Percentiles rank a stretch among this genome's conserved stretches.
phyloP scores from a whole-genome alignment of 2,888 invertebrate species.

The Heteromurus nitidus region DNA sequence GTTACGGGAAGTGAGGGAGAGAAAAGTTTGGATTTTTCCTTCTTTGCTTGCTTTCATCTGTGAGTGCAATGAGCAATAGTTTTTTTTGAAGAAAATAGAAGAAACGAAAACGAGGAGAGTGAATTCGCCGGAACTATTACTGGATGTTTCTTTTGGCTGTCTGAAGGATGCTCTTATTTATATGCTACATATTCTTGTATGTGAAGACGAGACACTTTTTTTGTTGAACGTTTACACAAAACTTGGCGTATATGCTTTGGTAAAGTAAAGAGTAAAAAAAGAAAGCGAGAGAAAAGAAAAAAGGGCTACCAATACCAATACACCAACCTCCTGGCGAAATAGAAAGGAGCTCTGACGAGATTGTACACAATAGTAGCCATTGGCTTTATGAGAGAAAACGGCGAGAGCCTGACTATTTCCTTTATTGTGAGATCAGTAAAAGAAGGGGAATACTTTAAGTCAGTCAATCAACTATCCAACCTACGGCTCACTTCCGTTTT shows the following conservation, averaged over 20 bases:
- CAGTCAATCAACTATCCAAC: conserved; percentile 58
- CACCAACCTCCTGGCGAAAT: conserved; percentile 17
- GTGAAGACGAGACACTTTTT: no score
- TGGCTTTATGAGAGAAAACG: conserved; percentile 29
- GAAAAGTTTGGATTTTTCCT: conserved; percentile 27
- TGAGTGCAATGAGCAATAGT: neutral
- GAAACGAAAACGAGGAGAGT: no score
- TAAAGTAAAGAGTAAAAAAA: neutral
- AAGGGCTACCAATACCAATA: no score
- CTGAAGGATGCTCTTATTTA: neutral
- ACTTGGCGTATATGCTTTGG: no score
- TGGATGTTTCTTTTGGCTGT: no score
- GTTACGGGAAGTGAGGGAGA: conserved; percentile 7
- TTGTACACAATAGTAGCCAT: conserved; percentile 34
- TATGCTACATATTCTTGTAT: neutral
- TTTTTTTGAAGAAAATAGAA: no score
- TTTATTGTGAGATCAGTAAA: conserved; percentile 44
- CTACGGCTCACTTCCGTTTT: conserved; percentile 42
- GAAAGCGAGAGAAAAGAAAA: neutral
- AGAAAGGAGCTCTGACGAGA: neutral
- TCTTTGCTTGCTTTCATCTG: conserved; percentile 2
- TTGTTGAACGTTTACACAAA: no score
- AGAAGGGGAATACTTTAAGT: conserved; percentile 44
- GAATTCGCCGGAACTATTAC: no score
- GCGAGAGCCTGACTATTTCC: conserved; percentile 31